Conservation (phyloP, 2,113 vertebrate genomes). For the Grammomys dolichurus region DNA sequence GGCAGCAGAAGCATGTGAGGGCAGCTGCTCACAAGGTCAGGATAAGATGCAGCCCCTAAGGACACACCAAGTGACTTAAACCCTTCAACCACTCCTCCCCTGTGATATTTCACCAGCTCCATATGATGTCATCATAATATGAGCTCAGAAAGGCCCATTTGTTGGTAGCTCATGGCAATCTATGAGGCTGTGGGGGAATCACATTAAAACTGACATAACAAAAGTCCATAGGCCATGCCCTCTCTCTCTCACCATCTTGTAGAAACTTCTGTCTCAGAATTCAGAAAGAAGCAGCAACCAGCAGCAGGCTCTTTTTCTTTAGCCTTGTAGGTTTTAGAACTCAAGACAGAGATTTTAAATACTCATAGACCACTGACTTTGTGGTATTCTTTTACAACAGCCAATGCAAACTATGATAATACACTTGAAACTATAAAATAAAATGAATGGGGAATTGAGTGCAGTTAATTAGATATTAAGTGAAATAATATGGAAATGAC, state of each 20-base stretch:
- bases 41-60: background rate
- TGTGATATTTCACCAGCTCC: background rate
- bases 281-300: background rate
- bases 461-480: background rate
- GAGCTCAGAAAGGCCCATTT: background rate
- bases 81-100: background rate
- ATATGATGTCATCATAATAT: background rate
- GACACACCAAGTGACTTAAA: background rate
- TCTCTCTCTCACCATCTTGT: background rate
- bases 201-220: background rate
- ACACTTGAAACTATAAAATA: background rate
- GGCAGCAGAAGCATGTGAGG: background rate
- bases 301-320: background rate
- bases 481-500: constrained; percentile 7
- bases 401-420: background rate
- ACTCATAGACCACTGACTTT: background rate
- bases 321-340: background rate
- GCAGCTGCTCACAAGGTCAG: background rate
- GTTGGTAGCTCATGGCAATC: no score
- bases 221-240: no score
- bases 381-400: background rate
- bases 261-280: background rate
- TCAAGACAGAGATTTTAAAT: background rate
- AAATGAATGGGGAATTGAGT: background rate
- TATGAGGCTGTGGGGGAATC: background rate